Evolutionary conservation across 2,113 vertebrate genomes (phyloP), one percentile per base, ranked within the genome.

Genomic region (Petroica traversi): DNA sequence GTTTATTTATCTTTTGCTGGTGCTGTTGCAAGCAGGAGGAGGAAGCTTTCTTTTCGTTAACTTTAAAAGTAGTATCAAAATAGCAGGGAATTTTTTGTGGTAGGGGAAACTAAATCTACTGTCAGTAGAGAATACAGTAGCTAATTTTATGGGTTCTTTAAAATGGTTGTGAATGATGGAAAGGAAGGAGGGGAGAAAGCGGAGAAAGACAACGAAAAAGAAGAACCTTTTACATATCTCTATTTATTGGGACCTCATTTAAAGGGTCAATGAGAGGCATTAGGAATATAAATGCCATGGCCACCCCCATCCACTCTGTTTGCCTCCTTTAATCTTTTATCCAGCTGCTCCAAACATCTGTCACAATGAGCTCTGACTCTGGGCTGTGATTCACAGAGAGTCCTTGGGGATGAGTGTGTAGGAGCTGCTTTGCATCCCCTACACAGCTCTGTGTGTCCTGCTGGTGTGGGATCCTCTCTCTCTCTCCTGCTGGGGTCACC

Each of bases 341-440:
- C 38, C 85, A 95, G 93, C 61, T 95, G 85, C 89, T 92, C 43
- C 46, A 88, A 97, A 93, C 93, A 97, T 91, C 93, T 97, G 95
- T 91, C 57, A 94, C 43, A 64, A 26, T 57, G 93, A 95, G 94
- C 89, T 84, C 89, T 85, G 91, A 85, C 88, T 85, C 71, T 49
- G 33, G 8, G 20, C 9, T 92, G 43, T 78, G 81, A 84, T 77
- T 90, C 83, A 80, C 0, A 0, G 33, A 11, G 20, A 80, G 12
- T 55, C 79, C 67, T 66, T 46, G 33, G 67, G 58, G 67, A 63
- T 48, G 5, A 10, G 5, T 34, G 16, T 59, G 38, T 51, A 57
- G 33, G 58, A 76, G 54, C 41, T 54, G 59, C 24, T 92, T 72
- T 83, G 7, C 26, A 73, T 54, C 12, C 38, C 23, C 12, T 11